phyloP scores from a whole-genome alignment of 2,888 invertebrate genomes.

The Ecdyonurus torrentis region DNA sequence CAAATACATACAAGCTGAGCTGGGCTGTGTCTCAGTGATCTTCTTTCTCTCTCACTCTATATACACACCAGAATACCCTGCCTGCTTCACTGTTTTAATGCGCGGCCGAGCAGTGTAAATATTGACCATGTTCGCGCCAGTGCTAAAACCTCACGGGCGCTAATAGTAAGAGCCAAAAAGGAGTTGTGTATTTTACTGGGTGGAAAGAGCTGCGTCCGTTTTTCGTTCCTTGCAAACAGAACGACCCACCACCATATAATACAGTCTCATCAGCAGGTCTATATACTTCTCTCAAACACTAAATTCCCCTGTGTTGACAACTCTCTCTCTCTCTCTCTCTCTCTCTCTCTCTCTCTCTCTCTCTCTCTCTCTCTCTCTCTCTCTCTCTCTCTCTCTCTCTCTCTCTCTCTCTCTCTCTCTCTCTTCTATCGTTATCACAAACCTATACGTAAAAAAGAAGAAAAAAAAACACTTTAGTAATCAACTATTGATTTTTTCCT shows the following conservation, averaged over 20 bases:
- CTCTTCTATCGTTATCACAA: background rate
- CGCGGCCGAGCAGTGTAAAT: background rate
- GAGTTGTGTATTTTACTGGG: background rate
- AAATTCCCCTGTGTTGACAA: background rate
- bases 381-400: background rate
- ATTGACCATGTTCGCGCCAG: background rate
- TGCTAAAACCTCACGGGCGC: background rate
- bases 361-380: background rate
- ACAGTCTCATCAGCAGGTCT: background rate
- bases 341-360: background rate
- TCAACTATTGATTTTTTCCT: slow-evolving; percentile 9
- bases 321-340: background rate
- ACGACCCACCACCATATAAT: too few species aligned
- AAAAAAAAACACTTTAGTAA: slow-evolving; percentile 9
- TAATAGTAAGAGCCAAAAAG: background rate
- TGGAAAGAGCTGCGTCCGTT: background rate
- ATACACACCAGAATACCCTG: background rate
- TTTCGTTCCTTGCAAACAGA: too few species aligned
- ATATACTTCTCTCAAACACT: background rate
- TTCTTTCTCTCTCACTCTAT: background rate
- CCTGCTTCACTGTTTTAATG: background rate
- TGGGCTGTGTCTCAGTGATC: too few species aligned
- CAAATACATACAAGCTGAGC: too few species aligned
- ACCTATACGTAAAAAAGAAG: slow-evolving; percentile 8
- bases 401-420: background rate